Percentiles rank a stretch among this genome's conserved stretches.
Conservation (phyloP, 2,888 invertebrate genomes). For the Patella depressa region DNA sequence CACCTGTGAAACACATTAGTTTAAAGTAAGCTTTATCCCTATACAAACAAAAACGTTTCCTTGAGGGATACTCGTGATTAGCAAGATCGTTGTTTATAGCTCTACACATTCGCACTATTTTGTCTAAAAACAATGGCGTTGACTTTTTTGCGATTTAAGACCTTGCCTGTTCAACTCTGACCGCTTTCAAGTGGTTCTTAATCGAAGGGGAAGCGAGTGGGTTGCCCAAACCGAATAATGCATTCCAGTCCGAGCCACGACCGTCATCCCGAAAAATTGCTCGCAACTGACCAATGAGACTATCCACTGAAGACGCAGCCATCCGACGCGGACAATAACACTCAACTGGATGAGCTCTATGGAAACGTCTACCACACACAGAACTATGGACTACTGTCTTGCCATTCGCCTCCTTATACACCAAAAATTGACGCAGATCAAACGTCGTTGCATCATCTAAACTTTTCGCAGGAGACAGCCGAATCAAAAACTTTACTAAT, state of each 20-base stretch:
- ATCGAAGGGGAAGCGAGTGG: neutral
- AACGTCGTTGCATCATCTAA: neutral
- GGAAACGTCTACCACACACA: neutral
- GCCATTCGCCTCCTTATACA: neutral
- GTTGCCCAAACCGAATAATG: neutral
- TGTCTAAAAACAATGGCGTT: neutral
- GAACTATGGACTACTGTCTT: neutral
- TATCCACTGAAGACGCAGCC: conserved; percentile 1
- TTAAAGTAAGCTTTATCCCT: neutral
- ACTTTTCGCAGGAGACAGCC: neutral
- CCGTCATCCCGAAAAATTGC: neutral
- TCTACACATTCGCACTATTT: neutral
- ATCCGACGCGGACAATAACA: neutral
- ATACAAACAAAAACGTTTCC: neutral
- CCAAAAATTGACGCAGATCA: neutral
- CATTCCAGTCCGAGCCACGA: neutral
- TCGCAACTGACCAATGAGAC: neutral
- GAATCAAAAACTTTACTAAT: neutral
- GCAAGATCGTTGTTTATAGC: neutral
- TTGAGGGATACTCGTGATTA: neutral
- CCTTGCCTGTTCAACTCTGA: neutral
- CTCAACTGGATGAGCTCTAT: neutral
- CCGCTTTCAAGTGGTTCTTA: neutral
- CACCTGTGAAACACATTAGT: neutral
- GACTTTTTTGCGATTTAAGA: neutral